Evolutionary conservation across 2,888 invertebrate species (phyloP).

Genomic region (Imbricaverruca yamaguchii): DNA sequence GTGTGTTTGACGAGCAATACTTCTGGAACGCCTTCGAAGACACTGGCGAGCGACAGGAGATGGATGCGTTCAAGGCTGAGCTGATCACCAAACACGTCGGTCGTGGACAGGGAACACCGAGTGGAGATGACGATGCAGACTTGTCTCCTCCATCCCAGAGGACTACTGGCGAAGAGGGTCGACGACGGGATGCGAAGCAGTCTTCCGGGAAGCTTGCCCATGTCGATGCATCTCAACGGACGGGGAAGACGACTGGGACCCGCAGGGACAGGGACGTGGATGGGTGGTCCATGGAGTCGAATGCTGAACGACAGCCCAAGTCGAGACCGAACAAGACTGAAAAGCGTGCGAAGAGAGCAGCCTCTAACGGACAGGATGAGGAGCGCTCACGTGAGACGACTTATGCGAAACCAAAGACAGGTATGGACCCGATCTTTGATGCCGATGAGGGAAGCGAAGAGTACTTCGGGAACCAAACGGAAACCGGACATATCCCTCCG

Average conservation of each 20-base stretch:
- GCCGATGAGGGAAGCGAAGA: no score
- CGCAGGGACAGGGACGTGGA: no score
- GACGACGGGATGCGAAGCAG: not conserved
- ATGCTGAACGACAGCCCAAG: no score
- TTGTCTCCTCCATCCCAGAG: not conserved
- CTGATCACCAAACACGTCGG: not conserved
- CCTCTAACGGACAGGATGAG: no score
- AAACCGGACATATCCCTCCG: not conserved
- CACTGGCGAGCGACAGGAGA: not conserved
- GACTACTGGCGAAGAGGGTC: not conserved
- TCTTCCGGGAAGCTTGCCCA: not conserved
- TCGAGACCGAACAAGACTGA: no score
- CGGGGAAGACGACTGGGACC: no score
- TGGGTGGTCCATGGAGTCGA: no score
- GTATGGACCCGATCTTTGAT: no score
- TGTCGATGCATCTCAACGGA: not conserved
- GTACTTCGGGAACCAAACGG: not conserved
- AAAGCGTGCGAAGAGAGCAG: no score
- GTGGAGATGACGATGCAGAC: not conserved
- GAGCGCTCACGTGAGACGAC: no score
- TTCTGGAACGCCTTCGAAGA: not conserved
- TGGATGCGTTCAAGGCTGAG: not conserved
- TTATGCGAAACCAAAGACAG: no score
- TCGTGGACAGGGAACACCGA: not conserved
- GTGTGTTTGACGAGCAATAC: constrained; percentile 3